Evolutionary conservation across 2,113 vertebrate species (phyloP).

Genomic region (Austrofundulus limnaeus): DNA sequence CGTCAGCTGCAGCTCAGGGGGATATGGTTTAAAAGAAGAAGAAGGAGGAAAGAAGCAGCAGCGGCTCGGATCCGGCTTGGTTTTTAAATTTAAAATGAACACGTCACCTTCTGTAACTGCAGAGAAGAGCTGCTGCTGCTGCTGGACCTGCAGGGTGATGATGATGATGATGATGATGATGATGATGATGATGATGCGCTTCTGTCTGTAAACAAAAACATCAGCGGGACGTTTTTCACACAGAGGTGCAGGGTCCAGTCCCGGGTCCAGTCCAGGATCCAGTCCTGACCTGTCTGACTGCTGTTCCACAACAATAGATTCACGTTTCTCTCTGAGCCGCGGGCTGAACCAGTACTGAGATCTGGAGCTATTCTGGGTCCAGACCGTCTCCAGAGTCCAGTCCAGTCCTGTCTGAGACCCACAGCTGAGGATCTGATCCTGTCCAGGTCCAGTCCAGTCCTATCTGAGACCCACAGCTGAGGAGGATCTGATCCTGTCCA

Average conservation of each 20-base stretch:
- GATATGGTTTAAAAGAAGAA: not conserved
- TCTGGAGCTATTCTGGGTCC: conserved; percentile 6
- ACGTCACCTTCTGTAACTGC: conserved; percentile 65
- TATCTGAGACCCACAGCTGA: no score
- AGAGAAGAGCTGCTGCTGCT: conserved; percentile 55
- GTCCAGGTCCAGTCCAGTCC: no score
- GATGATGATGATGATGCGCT: no score
- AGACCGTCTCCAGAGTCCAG: no score
- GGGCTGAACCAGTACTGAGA: conserved; percentile 37
- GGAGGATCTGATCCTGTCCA: no score
- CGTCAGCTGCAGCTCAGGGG: conserved; percentile 35
- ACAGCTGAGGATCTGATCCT: no score
- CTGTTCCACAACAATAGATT: conserved; percentile 62
- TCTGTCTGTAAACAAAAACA: conserved; percentile 74
- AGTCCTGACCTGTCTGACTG: conserved; percentile 36
- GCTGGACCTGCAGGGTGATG: conserved; percentile 64
- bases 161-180: no score
- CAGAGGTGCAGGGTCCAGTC: no score
- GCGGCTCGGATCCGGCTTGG: conserved; percentile 35
- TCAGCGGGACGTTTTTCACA: not conserved
- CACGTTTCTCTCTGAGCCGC: conserved; percentile 36
- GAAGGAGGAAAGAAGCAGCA: conserved; percentile 1
- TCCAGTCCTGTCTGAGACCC: no score
- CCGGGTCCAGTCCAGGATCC: no score
- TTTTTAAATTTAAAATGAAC: conserved; percentile 46